Evolutionary conservation across 2,113 vertebrate species (phyloP).

Genomic region (Macrotis lagotis): DNA sequence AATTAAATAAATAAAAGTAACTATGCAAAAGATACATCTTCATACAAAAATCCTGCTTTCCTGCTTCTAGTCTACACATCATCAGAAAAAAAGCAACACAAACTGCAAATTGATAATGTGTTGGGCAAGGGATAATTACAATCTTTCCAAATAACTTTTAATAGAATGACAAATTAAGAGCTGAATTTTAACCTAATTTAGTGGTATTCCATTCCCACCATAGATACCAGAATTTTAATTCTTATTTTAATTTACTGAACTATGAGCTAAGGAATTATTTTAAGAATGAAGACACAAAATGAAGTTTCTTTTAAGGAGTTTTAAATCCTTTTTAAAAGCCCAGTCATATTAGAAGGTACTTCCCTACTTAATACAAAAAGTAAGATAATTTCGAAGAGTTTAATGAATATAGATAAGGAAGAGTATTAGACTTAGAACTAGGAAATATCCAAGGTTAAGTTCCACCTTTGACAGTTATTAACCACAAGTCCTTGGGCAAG

Average conservation of each 20-base stretch:
- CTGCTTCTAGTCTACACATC: not conserved
- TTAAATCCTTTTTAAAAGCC: not conserved
- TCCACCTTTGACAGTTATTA: not conserved
- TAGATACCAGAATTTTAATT: not conserved
- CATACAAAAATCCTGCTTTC: accelerated
- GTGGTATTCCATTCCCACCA: not conserved
- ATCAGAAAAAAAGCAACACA: not conserved
- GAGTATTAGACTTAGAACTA: not conserved
- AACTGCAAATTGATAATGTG: not conserved
- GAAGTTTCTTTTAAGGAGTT: not conserved
- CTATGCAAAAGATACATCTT: not conserved
- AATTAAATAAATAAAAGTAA: accelerated
- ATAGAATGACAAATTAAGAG: no score
- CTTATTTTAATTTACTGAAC: not conserved
- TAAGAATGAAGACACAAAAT: not conserved
- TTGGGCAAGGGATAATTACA: not conserved
- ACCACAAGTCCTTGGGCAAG: not conserved
- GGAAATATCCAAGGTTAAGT: not conserved
- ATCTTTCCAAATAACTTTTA: not conserved
- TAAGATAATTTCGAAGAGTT: not conserved
- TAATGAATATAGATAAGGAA: not conserved
- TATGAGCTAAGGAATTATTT: not conserved
- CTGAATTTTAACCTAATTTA: not conserved
- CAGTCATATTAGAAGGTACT: not conserved
- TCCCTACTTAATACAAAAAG: not conserved